A percentile compares a stretch with the other conserved stretches of the same genome.
Conservation (phyloP, 2,888 invertebrate genomes). For the Phymatocera aterrima region DNA sequence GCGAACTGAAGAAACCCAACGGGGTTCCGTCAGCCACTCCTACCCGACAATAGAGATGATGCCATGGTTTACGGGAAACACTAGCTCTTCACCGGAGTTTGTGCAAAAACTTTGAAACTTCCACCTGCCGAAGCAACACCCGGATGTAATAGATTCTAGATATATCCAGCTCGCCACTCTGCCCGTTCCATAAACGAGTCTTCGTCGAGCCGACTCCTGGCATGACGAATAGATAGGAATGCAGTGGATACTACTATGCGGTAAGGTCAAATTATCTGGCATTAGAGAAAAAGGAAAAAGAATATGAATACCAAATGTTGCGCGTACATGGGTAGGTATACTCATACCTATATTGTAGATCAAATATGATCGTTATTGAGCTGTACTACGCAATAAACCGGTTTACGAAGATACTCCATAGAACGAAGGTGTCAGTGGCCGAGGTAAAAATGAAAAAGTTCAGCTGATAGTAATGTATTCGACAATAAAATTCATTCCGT, state of each 20-base stretch:
- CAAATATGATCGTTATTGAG: not conserved
- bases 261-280: not conserved
- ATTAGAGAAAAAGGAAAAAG: not conserved
- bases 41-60: not conserved
- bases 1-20: not conserved
- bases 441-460: not conserved
- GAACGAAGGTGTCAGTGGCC: not conserved
- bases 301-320: not conserved
- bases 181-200: too few relatives aligned
- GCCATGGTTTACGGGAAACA: conserved; percentile 22
- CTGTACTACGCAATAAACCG: conserved; percentile 15
- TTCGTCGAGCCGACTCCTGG: too few relatives aligned
- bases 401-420: conserved; percentile 14
- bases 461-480: not conserved
- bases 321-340: not conserved
- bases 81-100: not conserved
- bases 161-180: not conserved
- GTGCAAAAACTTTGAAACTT: not conserved
- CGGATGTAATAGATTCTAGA: not conserved
- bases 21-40: conserved; percentile 5
- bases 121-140: conserved; percentile 1
- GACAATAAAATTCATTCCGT: not conserved
- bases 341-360: not conserved
- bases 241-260: not conserved
- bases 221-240: not conserved